Evolutionary conservation across 1,140 invertebrate genomes (phyloP).

Genomic region (Antheraea pernyi): DNA sequence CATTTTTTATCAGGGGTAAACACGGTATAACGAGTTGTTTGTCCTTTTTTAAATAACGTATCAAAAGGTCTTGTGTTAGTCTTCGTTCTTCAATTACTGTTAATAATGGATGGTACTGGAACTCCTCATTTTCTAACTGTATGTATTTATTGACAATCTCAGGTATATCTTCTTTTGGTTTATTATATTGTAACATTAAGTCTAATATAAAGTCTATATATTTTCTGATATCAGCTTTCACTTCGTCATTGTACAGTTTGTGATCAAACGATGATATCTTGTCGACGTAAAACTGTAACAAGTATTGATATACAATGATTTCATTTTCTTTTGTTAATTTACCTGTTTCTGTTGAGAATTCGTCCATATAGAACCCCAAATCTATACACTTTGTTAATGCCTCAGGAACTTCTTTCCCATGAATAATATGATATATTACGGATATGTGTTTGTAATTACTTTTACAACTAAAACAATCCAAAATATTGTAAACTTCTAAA

Average conservation of each 20-base stretch:
- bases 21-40: constrained; percentile 29
- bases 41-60: constrained; percentile 42
- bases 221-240: constrained; percentile 20
- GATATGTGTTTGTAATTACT: constrained; percentile 30
- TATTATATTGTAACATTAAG: constrained; percentile 17
- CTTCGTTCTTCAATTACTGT: not conserved
- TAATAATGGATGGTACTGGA: not conserved
- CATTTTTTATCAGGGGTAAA: constrained; percentile 8
- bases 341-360: constrained; percentile 24
- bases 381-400: constrained; percentile 26
- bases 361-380: constrained; percentile 18
- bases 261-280: constrained; percentile 33
- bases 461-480: constrained; percentile 19
- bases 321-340: constrained; percentile 36
- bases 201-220: constrained; percentile 22
- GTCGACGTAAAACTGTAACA: constrained; percentile 34
- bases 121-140: not conserved
- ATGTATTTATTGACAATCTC: constrained; percentile 4
- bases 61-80: not conserved
- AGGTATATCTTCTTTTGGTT: constrained; percentile 5
- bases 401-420: constrained; percentile 35
- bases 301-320: constrained; percentile 34
- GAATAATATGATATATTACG: constrained; percentile 43
- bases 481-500: constrained; percentile 38
- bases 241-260: constrained; percentile 24